Evolutionary conservation across 2,888 invertebrate species (phyloP).

Genomic region (Coleophora deauratella): DNA sequence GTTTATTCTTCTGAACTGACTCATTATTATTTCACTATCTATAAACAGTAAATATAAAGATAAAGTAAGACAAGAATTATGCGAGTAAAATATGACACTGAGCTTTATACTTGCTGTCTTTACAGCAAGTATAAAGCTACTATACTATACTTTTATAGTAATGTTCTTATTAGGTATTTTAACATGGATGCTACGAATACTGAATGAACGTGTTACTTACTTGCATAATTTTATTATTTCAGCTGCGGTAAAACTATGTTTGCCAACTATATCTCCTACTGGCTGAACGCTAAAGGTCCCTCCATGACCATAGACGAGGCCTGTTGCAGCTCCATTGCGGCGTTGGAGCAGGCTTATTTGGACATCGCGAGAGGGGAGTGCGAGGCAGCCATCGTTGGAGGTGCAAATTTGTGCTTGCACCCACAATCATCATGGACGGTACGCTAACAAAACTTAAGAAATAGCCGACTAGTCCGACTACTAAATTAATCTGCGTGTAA

Average conservation of each 20-base stretch:
- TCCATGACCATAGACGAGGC: constrained; percentile 42
- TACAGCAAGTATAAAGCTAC: no score
- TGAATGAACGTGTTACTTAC: neutral
- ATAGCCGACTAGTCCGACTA: neutral
- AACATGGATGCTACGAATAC: no score
- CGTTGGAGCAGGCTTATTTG: constrained; percentile 40
- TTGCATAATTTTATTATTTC: constrained; percentile 2
- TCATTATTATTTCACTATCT: no score
- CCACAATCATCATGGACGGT: constrained; percentile 57
- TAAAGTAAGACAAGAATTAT: no score
- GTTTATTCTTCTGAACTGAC: no score
- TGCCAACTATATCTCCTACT: constrained; percentile 55
- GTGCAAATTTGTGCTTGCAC: constrained; percentile 71
- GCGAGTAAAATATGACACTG: no score
- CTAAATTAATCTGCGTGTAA: no score
- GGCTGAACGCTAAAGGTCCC: constrained; percentile 52
- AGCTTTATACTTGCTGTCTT: no score
- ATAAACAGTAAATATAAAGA: no score
- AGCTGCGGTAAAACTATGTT: constrained; percentile 52
- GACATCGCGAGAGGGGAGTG: constrained; percentile 43
- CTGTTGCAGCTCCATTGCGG: constrained; percentile 42
- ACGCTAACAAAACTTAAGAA: neutral
- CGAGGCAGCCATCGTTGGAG: constrained; percentile 76
- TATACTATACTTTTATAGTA: no score
- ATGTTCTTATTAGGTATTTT: no score